Base-by-base conservation (phyloP, 2,888 invertebrate species). In the Cryptophagus acutangulus region DNA sequence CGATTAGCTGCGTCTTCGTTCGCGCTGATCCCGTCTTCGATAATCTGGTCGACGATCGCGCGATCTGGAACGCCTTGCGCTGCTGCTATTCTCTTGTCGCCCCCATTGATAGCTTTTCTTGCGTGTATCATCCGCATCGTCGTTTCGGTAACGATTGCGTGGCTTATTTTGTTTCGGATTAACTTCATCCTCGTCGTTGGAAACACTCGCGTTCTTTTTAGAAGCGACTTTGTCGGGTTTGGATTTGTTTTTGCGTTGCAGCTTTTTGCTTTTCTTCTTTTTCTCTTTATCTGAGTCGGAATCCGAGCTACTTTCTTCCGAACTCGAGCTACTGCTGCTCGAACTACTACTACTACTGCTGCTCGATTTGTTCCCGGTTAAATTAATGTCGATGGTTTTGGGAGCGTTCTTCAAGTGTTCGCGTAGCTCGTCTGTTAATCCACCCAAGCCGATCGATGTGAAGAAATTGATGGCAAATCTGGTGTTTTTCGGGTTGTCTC, bases 401-500 rank as follows among this genome's bases (percentile, higher is more conserved):
- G 58, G 58, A 46, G 47, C 54, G 55, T 48, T 59, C 46, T 52
- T 64, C 41, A 59, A 45, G 42, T 65, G 61, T 41, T 71, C 61
- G 40, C 51, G 66, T 53, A 43, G 66, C 16, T 31, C 31, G 15
- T 94, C 93, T 0, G 97, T 99, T 1, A 99, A 73, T 1, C 95
- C 96, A 40, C 97, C 97, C 38, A 99, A 76, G 55, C 97, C 95
- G 62, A 95, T 95, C 0, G 93, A 90, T 0, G 95, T 95, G 68
- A 96, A 96, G 72, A 95, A 96, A 65, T 96, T 96, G 35, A 99
- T 97, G 0, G 97, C 88, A 72, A 99, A 99, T 59, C 97, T 75
- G 0, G 96, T 95, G 65, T 97, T 93, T 63, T 90, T 84, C 0
- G 97, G 96, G 73, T 95, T 90, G 63, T 97, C 94, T 40, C 91